Conservation (phyloP, 2,113 vertebrate genomes). For the Morphnarchus princeps region DNA sequence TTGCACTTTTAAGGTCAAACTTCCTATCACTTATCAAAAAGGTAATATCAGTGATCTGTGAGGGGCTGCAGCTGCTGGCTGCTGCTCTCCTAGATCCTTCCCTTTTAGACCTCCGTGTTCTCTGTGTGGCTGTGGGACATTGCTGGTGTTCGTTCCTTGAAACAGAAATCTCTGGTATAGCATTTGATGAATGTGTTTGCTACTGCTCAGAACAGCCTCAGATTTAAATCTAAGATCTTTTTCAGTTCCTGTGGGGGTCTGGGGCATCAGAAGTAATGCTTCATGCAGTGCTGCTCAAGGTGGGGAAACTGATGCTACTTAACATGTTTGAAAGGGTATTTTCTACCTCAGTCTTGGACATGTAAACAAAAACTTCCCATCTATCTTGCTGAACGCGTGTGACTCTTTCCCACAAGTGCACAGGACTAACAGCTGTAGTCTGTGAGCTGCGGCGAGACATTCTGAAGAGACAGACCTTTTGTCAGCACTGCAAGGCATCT, state of each 20-base stretch:
- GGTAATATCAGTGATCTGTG: not conserved
- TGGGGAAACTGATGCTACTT: not conserved
- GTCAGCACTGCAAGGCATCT: not conserved
- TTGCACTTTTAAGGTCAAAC: not conserved
- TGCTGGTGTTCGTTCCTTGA: not conserved
- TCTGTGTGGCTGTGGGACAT: not conserved
- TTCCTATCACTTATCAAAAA: not conserved
- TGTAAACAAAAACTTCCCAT: not conserved
- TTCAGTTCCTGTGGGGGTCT: not conserved
- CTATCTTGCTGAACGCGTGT: not conserved
- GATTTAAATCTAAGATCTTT: not conserved
- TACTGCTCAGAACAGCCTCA: rapidly evolving
- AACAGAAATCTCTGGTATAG: not conserved
- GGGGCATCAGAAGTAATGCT: not conserved
- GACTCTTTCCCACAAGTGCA: not conserved
- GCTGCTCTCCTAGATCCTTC: not conserved
- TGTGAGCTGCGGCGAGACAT: not conserved
- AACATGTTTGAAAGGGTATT: not conserved
- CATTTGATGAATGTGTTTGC: not conserved
- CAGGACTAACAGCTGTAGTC: not conserved
- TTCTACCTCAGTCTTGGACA: not conserved
- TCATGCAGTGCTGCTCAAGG: not conserved
- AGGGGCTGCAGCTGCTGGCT: not conserved
- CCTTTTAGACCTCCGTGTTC: not conserved
- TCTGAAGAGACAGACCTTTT: not conserved